These are phyloP conservation scores for Diaphora mendica DNA, from an alignment of 2,888 invertebrate genomes.

Conservation along the genomic window DNA sequence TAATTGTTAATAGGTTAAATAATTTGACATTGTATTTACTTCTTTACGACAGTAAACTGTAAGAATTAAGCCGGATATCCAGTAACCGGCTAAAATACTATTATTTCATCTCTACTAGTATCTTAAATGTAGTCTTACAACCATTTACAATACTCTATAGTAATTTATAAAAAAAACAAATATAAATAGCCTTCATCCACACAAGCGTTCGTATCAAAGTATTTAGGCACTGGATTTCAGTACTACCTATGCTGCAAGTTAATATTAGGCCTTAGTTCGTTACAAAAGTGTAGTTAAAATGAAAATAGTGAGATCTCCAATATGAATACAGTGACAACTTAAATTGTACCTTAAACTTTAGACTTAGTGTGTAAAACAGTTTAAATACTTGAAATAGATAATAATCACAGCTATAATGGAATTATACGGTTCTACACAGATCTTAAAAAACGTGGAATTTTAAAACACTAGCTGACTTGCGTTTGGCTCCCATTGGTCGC, in stretches of 20 bases:
- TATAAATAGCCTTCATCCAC: background rate
- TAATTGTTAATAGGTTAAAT: no score
- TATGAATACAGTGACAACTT: background rate
- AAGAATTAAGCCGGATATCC: background rate
- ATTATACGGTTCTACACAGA: conserved; percentile 1
- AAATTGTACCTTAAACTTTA: conserved; percentile 15
- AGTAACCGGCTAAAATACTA: background rate
- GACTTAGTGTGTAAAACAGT: conserved; percentile 2
- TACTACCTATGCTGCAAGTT: background rate
- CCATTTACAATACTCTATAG: background rate
- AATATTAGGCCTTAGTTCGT: background rate
- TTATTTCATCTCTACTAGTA: background rate
- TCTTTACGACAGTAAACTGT: no score
- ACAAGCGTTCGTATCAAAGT: background rate
- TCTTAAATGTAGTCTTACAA: no score
- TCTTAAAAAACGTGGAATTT: background rate
- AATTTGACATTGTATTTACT: no score
- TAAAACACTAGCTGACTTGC: no score
- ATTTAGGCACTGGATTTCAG: conserved; percentile 2
- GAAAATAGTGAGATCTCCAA: background rate
- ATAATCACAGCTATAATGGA: conserved; percentile 53
- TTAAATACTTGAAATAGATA: conserved; percentile 1
- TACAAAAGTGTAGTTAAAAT: background rate
- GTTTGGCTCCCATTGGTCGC: background rate
- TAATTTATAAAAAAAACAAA: background rate